Evolutionary conservation across 2,113 vertebrate genomes (phyloP), one percentile per base, ranked within the genome.

Genomic region (Etheostoma cragini): DNA sequence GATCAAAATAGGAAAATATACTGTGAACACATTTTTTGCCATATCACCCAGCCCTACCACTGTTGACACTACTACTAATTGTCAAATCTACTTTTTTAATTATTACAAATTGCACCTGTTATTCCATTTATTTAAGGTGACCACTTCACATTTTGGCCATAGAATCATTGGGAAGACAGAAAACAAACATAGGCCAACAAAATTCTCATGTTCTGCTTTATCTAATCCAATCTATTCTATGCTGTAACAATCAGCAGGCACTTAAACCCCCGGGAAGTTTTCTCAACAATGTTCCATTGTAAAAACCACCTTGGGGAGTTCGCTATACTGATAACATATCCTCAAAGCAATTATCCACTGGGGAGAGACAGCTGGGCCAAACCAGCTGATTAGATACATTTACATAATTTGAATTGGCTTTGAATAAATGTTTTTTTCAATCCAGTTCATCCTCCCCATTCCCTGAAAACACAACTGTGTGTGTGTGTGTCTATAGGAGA

Each of bases 311-410:
- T 84, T n/a, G 49, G 57, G 69, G 74, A 88, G 47, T 90, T 78
- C 67, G 77, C 85, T 79, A 89, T 78, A 80, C 67, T 80, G 85
- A 92, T 85, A 77, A 86, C 54, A 82, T 53, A 69, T 83, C 72
- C 82, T 85, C 74, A 87, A 71, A 69, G 63, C 82, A 91, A 93
- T 91, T 90, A 90, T 77, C 72, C 72, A 63, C 74, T 61, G 61
- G 83, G 87, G 71, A 78, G 69, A 87, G 77, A 88, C 87, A 91
- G 84, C 84, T 84, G 87, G 60, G 77, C 70, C 76, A 84, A 88
- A 83, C 54, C 70, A 87, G 63, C 80, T 87, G 87, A 91, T 82
- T 84, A 77, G 53, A 88, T 60, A 72, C 42, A 86, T 89, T 90
- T 84, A 86, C 88, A 92, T 93, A 78, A 88, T 86, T 85, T 77